phyloP scores from a whole-genome alignment of 1,140 invertebrate genomes.

The Euglossa dilemma region DNA sequence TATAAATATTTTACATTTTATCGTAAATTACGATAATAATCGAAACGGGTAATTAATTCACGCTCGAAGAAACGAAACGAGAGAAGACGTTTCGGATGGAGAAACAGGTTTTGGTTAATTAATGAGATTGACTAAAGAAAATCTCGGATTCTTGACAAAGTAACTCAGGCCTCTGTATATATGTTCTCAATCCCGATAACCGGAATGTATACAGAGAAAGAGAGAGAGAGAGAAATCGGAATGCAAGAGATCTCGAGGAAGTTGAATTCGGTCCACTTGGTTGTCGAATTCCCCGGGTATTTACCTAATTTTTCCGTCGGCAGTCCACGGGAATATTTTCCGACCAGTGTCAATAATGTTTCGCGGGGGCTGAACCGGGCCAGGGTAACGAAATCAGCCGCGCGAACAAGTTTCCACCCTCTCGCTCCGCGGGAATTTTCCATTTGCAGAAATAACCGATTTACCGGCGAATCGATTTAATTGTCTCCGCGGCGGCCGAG shows the following conservation, averaged over 20 bases:
- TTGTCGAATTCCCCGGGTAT: constrained; percentile 4
- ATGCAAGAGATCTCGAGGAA: background rate
- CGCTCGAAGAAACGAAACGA: too few species aligned
- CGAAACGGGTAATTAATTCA: too few species aligned
- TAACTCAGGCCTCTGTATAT: background rate
- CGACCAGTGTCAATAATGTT: constrained; percentile 34
- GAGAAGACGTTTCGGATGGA: too few species aligned
- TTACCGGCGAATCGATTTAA: constrained; percentile 29
- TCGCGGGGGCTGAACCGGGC: background rate
- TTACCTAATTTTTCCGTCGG: constrained; percentile 30
- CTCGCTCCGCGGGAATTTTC: constrained; percentile 2
- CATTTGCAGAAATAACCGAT: constrained; percentile 25
- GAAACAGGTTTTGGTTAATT: background rate
- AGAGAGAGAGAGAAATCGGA: background rate
- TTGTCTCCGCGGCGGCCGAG: background rate
- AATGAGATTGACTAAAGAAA: background rate
- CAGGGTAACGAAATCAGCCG: constrained; percentile 21
- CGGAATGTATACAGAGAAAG: background rate
- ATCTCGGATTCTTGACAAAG: background rate
- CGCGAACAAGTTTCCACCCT: constrained; percentile 24
- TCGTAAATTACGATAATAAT: too few species aligned
- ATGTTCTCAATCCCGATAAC: background rate
- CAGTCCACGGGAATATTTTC: constrained; percentile 8
- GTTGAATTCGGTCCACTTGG: constrained; percentile 14
- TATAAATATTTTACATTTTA: too few species aligned